Percentiles rank a stretch among this genome's conserved stretches.
Conservation (phyloP, 30 jellyfish, hydroid and myxozoan genomes). For the Mastigias papua region DNA sequence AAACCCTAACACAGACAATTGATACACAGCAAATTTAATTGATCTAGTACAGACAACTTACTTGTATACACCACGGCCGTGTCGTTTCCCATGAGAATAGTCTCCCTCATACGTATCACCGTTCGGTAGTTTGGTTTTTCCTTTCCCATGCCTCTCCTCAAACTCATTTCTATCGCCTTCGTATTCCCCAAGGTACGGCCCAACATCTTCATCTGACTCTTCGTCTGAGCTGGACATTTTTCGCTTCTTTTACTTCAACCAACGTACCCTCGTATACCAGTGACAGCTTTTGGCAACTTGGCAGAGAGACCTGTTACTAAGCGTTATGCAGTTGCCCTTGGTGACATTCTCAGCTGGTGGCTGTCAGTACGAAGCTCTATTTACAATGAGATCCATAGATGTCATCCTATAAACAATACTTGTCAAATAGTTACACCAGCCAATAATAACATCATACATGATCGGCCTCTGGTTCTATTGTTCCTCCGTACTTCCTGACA, state of each 20-base stretch:
- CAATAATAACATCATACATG: background rate
- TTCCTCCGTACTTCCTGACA: background rate
- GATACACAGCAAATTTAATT: too few relatives aligned
- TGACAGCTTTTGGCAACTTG: background rate
- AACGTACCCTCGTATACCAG: background rate
- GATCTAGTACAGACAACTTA: background rate
- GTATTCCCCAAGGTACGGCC: constrained; percentile 80
- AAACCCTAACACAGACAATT: background rate
- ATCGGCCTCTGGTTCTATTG: background rate
- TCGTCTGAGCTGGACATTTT: constrained; percentile 79
- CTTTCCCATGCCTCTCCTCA: constrained; percentile 81
- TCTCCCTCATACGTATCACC: constrained; percentile 85
- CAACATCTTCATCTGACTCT: constrained; percentile 77
- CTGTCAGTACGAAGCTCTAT: constrained; percentile 4
- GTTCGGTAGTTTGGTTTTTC: constrained; percentile 77
- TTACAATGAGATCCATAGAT: background rate
- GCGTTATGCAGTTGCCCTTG: constrained; percentile 32
- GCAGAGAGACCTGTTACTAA: constrained; percentile 10
- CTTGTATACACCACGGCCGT: constrained; percentile 77
- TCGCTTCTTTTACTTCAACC: background rate
- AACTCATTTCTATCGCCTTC: constrained; percentile 81
- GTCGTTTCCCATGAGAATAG: constrained; percentile 73
- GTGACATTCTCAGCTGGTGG: constrained; percentile 41
- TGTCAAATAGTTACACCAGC: background rate
- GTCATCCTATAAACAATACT: background rate